Conservation (phyloP, 64 coral and sea anemone genomes). For the Stichodactyla mertensii region DNA sequence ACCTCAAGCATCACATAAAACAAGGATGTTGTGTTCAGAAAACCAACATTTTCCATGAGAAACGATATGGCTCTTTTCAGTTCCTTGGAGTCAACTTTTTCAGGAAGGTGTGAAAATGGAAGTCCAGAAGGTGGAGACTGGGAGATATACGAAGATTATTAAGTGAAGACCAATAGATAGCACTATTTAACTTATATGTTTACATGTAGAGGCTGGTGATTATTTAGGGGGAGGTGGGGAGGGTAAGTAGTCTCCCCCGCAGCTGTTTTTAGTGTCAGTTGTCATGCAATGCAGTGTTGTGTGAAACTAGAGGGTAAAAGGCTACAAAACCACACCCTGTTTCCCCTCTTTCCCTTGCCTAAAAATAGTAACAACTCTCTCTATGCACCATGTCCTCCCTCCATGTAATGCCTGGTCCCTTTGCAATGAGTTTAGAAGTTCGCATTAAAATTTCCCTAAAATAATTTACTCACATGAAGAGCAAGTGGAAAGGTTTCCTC, state of each 20-base stretch:
- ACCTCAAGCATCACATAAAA: slow-evolving; percentile 82
- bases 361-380: too few relatives aligned
- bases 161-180: too few relatives aligned
- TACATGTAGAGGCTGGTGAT: too few relatives aligned
- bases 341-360: too few relatives aligned
- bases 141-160: neutral
- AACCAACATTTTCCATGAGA: slow-evolving; percentile 75
- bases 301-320: too few relatives aligned
- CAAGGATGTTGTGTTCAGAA: slow-evolving; percentile 67
- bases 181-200: too few relatives aligned
- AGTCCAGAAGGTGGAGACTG: slow-evolving; percentile 30
- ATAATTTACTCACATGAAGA: slow-evolving; percentile 36
- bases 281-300: too few relatives aligned
- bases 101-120: slow-evolving; percentile 49
- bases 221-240: too few relatives aligned
- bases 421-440: neutral
- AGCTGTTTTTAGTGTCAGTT: too few relatives aligned
- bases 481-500: slow-evolving; percentile 41
- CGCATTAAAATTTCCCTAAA: neutral
- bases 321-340: too few relatives aligned
- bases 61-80: slow-evolving; percentile 84
- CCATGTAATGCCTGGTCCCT: neutral
- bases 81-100: slow-evolving; percentile 80
- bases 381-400: too few relatives aligned
- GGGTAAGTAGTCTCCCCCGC: too few relatives aligned